These are phyloP conservation scores for Alauda arvensis DNA, from an alignment of 2,797 vertebrate species.

Conservation along the genomic window DNA sequence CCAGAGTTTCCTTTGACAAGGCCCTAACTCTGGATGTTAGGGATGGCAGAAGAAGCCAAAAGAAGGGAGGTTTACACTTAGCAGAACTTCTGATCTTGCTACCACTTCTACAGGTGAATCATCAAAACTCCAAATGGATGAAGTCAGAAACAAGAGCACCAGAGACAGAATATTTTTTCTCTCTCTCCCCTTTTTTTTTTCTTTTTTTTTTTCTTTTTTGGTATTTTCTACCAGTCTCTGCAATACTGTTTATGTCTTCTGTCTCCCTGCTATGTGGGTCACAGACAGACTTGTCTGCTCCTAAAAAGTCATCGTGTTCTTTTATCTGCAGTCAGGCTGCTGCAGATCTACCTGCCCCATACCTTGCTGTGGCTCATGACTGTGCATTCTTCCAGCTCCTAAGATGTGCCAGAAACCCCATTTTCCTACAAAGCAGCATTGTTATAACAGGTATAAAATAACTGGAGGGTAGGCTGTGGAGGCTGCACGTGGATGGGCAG, in stretches of 20 bases:
- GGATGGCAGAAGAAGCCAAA: not conserved
- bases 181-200: accelerated
- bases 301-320: not conserved
- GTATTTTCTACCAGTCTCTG: not conserved
- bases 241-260: not conserved
- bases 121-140: not conserved
- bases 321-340: not conserved
- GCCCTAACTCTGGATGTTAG: not conserved
- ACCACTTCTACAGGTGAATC: not conserved
- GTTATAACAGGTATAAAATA: not conserved
- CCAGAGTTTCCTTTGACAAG: not conserved
- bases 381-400: not conserved
- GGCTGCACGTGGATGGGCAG: not conserved
- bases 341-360: not conserved
- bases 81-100: not conserved
- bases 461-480: not conserved
- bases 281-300: not conserved
- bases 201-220: not conserved
- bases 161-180: not conserved
- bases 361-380: not conserved
- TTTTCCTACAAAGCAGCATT: not conserved
- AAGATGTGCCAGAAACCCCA: not conserved
- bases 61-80: not conserved
- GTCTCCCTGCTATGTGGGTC: conserved; percentile 13
- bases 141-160: not conserved